These are phyloP conservation scores for Cochlearius cochlearius DNA, from an alignment of 2,113 vertebrate species.

Conservation along the genomic window DNA sequence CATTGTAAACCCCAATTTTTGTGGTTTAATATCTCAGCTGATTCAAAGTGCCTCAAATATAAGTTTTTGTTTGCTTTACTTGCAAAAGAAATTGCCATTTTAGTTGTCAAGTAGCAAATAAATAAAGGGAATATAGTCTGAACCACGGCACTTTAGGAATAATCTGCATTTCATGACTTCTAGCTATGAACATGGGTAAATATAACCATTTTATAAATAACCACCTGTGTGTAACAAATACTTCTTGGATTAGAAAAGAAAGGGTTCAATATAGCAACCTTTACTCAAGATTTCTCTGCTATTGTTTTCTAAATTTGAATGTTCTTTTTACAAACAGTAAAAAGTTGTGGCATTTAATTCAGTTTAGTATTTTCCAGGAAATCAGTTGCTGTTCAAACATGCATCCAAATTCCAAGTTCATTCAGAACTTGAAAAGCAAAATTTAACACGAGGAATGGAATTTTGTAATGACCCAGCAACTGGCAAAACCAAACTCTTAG, in stretches of 20 bases:
- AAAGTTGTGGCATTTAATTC: neutral
- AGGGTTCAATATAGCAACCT: neutral
- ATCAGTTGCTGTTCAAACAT: neutral
- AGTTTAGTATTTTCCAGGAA: slow-evolving; percentile 43
- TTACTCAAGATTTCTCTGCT: neutral
- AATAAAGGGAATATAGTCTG: neutral
- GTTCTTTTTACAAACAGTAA: slow-evolving; percentile 22
- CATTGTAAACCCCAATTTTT: neutral
- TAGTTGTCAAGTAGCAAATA: neutral
- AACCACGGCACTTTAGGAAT: neutral
- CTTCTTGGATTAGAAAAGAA: neutral
- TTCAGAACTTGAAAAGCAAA: slow-evolving; percentile 57
- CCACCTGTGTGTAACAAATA: neutral
- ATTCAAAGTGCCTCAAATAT: neutral
- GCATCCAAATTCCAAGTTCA: slow-evolving; percentile 15
- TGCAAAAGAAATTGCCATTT: neutral
- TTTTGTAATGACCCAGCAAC: neutral
- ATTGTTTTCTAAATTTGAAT: neutral
- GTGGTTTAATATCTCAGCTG: neutral
- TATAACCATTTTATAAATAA: neutral
- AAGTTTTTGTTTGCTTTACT: neutral
- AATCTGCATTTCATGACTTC: neutral
- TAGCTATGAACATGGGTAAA: neutral
- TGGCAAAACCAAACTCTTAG: neutral
- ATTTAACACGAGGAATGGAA: slow-evolving; percentile 2